Evolutionary conservation across 2,888 invertebrate genomes (phyloP).

Genomic region (Palloptera scutellata): DNA sequence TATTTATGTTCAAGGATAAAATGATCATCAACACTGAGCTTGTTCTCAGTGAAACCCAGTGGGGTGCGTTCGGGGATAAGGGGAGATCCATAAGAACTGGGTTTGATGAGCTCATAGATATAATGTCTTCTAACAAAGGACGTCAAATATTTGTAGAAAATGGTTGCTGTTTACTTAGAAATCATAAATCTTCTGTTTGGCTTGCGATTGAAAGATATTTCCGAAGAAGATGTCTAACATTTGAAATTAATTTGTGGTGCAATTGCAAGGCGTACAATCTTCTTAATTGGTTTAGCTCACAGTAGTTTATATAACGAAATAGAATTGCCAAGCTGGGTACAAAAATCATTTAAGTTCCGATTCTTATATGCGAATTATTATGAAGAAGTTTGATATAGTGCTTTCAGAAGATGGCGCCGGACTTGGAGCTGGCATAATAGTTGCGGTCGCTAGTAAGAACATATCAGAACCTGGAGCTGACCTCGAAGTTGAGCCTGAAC

Average conservation of each 20-base stretch:
- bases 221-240: slow-evolving; percentile 85
- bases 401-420: slow-evolving; percentile 26
- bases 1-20: slow-evolving; percentile 56
- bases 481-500: no score
- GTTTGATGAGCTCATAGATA: slow-evolving; percentile 82
- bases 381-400: slow-evolving; percentile 24
- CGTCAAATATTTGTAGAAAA: slow-evolving; percentile 77
- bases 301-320: slow-evolving; percentile 80
- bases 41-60: no score
- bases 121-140: slow-evolving; percentile 78
- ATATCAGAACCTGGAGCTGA: not conserved
- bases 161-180: slow-evolving; percentile 52
- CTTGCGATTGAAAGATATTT: slow-evolving; percentile 66
- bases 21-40: slow-evolving; percentile 92
- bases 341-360: slow-evolving; percentile 19
- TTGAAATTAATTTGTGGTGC: slow-evolving; percentile 89
- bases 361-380: slow-evolving; percentile 27
- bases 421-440: slow-evolving; percentile 24
- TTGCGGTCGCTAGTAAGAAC: slow-evolving; percentile 14
- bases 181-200: slow-evolving; percentile 80
- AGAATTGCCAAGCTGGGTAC: slow-evolving; percentile 68
- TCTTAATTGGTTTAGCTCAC: slow-evolving; percentile 85
- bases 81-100: slow-evolving; percentile 83
- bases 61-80: slow-evolving; percentile 96
- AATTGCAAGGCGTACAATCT: slow-evolving; percentile 88